Base-by-base conservation (phyloP, 2,113 vertebrate species). In the Centropus bengalensis region DNA sequence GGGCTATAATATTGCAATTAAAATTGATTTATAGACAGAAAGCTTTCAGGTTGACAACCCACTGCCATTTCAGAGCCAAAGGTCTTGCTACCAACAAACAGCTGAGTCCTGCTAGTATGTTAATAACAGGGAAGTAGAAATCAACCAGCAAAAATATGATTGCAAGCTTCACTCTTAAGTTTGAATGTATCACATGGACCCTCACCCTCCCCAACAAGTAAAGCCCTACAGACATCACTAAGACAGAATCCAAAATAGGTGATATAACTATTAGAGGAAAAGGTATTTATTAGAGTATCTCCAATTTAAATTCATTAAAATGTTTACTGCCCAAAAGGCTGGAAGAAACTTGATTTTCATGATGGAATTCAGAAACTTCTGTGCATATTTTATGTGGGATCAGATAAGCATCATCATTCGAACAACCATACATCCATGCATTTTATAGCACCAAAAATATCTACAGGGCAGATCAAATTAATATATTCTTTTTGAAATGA, bases 1-100 rank as follows among this genome's bases (percentile, higher is more conserved):
- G 87, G 58, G 51, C 78, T 94, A 63, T 82, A 93, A 82, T 77
- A 80, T 52, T 82, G 73, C 60, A 92, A 87, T 88, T 91, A 89
- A 93, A 96, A 86, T 27, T 89, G 83, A 94, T 97, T 94, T 96
- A 92, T 94, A 89, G 89, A 91, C 26, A 95, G 86, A 78, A 52
- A 89, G 32, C 33, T 62, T 94, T 90, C 26, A 4, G 70, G 91
- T 36, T 80, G 66, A 78, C 92, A 94, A 96, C 94, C 87, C 91
- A 94, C 77, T 91, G 69, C 92, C 96, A 93, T 95, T 97, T 97
- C 92, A 82, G 33, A 94, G 89, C 63, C 84, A 90, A 79, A 87
- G 90, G 93, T 88, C 89, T 91, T 97, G 93, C 83, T 85, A 94
- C 89, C 79, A 93, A 56, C 85, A 96, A 95, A 89, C 26, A 95